phyloP scores from a whole-genome alignment of 2,888 invertebrate genomes.

The Sminthurinus aureus region DNA sequence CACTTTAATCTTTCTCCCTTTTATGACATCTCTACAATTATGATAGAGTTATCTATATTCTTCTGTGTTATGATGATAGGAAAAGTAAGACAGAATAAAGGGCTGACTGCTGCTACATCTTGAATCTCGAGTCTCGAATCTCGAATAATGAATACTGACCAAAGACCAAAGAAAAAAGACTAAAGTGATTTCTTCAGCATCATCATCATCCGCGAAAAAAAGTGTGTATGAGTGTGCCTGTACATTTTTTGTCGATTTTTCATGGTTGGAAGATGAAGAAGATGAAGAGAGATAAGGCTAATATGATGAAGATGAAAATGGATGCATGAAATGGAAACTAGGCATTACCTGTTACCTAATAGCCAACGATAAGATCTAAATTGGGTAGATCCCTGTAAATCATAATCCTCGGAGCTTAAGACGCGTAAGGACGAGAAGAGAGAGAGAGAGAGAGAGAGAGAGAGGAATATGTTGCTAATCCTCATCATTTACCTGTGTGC shows the following conservation, averaged over 20 bases:
- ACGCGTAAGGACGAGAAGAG: conserved; percentile 1
- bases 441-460: no score
- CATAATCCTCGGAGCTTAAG: conserved; percentile 46
- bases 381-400: conserved; percentile 58
- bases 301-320: conserved; percentile 39
- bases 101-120: no score
- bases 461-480: not conserved
- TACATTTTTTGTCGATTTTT: not conserved
- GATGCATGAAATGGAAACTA: conserved; percentile 50
- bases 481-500: not conserved
- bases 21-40: no score
- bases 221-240: not conserved
- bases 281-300: conserved; percentile 21
- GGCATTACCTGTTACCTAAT: conserved; percentile 51
- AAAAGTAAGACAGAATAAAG: no score
- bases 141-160: no score
- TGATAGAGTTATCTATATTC: no score
- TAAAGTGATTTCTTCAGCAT: no score
- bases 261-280: no score
- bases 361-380: conserved; percentile 57
- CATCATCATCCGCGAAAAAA: not conserved
- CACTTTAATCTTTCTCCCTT: no score
- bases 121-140: no score
- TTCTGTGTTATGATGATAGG: no score
- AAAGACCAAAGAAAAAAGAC: no score